Conservation (phyloP, 2,113 vertebrate genomes). For the Triplophysa dalaica region DNA sequence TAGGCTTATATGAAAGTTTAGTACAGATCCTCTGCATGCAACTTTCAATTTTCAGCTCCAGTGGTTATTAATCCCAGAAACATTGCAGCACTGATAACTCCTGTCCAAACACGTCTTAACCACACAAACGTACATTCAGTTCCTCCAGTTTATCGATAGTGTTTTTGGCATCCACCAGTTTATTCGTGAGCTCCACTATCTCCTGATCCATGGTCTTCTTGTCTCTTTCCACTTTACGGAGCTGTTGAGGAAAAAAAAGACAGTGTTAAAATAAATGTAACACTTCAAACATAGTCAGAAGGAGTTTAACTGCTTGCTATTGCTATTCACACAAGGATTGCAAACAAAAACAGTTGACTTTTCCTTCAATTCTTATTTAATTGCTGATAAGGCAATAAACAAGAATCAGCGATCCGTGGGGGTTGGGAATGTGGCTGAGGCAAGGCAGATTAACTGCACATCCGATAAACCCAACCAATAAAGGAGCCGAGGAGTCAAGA, state of each 20-base stretch:
- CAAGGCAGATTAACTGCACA: not conserved
- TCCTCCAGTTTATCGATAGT: slow-evolving; percentile 95
- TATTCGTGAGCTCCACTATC: slow-evolving; percentile 97
- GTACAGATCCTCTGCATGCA: slow-evolving; percentile 30
- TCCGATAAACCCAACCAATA: not conserved
- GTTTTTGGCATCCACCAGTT: slow-evolving; percentile 93
- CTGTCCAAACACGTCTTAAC: slow-evolving; percentile 4
- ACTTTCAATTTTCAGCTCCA: slow-evolving; percentile 52
- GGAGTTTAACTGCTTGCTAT: not conserved
- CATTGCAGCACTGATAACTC: slow-evolving; percentile 16
- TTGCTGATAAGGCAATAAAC: slow-evolving; percentile 22
- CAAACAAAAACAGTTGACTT: not conserved
- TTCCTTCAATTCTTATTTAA: not conserved
- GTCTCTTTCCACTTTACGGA: slow-evolving; percentile 96
- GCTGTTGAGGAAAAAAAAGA: slow-evolving; percentile 69
- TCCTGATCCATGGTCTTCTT: slow-evolving; percentile 96
- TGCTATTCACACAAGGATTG: slow-evolving; percentile 31
- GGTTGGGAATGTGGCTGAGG: not conserved
- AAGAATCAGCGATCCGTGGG: not conserved
- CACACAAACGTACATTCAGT: slow-evolving; percentile 82
- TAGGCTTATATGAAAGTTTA: slow-evolving; percentile 12
- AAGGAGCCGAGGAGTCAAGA: not conserved
- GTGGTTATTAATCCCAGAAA: slow-evolving; percentile 40
- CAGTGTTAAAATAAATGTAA: not conserved
- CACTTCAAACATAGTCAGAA: not conserved